Evolutionary conservation across 2,888 invertebrate genomes (phyloP).

Genomic region (Drosophila mayaguana): DNA sequence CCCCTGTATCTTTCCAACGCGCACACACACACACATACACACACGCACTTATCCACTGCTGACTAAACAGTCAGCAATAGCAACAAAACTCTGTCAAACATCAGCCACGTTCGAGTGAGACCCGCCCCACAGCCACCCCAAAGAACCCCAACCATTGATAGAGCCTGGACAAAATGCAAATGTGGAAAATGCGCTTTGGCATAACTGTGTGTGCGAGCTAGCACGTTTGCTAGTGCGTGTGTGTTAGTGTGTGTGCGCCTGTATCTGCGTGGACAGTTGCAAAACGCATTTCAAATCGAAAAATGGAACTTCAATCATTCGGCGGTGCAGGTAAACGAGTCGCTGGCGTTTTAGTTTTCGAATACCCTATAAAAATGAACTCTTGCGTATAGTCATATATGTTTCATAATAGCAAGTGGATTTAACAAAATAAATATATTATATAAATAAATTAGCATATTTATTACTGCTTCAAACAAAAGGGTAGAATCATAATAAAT

Average conservation of each 20-base stretch:
- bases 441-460: too few species aligned
- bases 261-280: conserved; percentile 51
- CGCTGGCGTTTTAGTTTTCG: conserved; percentile 24
- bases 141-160: conserved; percentile 27
- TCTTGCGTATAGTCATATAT: too few species aligned
- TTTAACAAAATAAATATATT: too few species aligned
- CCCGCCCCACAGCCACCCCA: conserved; percentile 24
- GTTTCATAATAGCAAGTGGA: too few species aligned
- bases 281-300: conserved; percentile 78
- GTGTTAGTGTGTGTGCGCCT: conserved; percentile 7
- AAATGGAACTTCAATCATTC: conserved; percentile 78
- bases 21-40: conserved; percentile 7
- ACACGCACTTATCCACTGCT: conserved; percentile 7
- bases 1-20: conserved; percentile 10
- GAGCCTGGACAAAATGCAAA: conserved; percentile 64
- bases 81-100: conserved; percentile 76
- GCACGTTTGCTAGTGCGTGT: not conserved
- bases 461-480: too few species aligned
- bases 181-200: conserved; percentile 74
- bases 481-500: too few species aligned
- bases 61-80: conserved; percentile 55
- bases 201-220: conserved; percentile 41
- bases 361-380: conserved; percentile 19
- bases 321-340: conserved; percentile 60
- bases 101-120: conserved; percentile 54